A percentile compares a stretch with the other conserved stretches of the same genome.
Conservation (phyloP, 2,113 vertebrate species). For the Paradoxurus hermaphroditus region DNA sequence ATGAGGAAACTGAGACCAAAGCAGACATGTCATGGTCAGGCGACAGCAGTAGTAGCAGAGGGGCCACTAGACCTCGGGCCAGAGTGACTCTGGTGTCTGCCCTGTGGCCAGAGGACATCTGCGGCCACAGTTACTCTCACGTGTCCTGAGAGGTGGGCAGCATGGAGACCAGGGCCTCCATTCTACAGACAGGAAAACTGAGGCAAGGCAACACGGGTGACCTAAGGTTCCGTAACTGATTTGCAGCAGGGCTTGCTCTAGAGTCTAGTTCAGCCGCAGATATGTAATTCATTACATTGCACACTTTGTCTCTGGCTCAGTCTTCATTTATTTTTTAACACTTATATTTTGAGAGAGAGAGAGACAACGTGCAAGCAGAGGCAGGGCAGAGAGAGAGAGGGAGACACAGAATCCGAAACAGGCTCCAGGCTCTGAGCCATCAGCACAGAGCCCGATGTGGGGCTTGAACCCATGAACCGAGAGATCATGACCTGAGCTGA, state of each 20-base stretch:
- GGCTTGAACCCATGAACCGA: no score
- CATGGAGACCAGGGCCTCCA: background rate
- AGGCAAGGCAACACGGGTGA: background rate
- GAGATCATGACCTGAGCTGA: no score
- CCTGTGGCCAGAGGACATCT: background rate
- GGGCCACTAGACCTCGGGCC: background rate
- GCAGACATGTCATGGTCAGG: background rate
- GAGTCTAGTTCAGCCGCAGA: background rate
- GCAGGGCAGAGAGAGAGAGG: no score
- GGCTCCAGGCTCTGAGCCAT: no score
- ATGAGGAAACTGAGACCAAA: background rate
- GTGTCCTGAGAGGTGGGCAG: background rate
- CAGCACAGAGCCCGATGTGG: no score
- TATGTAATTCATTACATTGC: rapidly evolving
- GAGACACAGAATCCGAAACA: no score
- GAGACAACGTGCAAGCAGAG: no score
- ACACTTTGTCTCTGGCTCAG: background rate
- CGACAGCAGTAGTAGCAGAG: background rate
- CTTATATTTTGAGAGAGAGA: no score
- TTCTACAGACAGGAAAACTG: background rate
- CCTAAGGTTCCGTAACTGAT: background rate
- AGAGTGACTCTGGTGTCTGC: background rate
- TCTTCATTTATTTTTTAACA: background rate
- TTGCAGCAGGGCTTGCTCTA: background rate
- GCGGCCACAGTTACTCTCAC: background rate